Evolutionary conservation across 1,140 invertebrate genomes (phyloP), one percentile per base, ranked within the genome.

Genomic region (Platyscapa corneri): DNA sequence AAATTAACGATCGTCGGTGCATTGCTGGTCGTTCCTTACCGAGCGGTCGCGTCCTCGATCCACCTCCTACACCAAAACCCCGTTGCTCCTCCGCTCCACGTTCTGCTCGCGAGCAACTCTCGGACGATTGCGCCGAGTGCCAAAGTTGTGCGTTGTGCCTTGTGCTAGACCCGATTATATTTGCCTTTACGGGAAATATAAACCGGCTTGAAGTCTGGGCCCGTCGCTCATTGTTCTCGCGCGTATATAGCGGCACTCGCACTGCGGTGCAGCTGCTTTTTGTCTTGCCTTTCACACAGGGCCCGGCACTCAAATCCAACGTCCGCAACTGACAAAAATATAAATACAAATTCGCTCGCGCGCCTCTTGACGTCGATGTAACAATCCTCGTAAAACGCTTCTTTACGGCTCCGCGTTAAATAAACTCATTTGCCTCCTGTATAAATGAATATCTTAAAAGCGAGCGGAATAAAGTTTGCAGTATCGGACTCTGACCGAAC

Each of bases 221-320:
- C 20, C 56, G 32, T 23, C 20, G 32, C 64, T 65, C 20, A 80
- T 80, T 80, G 64, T 67, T 80, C 78, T 64, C 53, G 14, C 60
- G 37, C 23, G 78, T n/a, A 64, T 37, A n/a, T 46, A 23, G 20
- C n/a, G 18, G 23, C 34, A 42, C 60, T 12, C 34, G 77, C 14
- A 56, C 39, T 42, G n/a, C 64, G 78, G 78, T 80, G 78, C 78
- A 80, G 78, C 78, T 80, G 78, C 64, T 80, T 14, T n/a, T n/a
- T n/a, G 3, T 42, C 18, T n/a, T 27, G 10, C 70, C 70, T 74
- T 42, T 74, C 70, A 12, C 70, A 37, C 37, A n/a, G 20, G 34
- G 37, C 70, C 34, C 34, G 56, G 20, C 70, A 67, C 65, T 67
- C n/a, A 16, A 34, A 67, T 67, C 30, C 18, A 34, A 1, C 2